Percentiles rank a stretch among this genome's conserved stretches.
phyloP scores from a whole-genome alignment of 2,888 invertebrate genomes.

The Drosophila paramelanica region DNA sequence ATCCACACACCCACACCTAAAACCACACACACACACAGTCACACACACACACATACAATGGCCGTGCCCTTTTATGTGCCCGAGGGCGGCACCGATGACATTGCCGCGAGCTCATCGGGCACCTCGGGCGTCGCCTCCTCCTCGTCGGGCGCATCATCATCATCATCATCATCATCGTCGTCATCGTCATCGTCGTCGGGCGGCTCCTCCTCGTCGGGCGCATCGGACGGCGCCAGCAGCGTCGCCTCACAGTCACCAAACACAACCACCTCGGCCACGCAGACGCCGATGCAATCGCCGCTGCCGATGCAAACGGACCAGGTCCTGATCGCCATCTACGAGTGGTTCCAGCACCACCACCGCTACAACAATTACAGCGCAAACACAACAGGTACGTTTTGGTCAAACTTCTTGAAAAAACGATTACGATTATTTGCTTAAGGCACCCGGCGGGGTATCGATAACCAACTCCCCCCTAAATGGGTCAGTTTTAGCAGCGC shows the following conservation, averaged over 20 bases:
- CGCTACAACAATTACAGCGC: conserved; percentile 71
- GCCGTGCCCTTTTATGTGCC: conserved; percentile 85
- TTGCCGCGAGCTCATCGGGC: conserved; percentile 73
- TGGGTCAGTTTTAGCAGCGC: conserved; percentile 47
- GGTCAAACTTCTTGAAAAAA: no score
- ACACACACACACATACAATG: conserved; percentile 70
- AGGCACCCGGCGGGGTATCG: no score
- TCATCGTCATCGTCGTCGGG: conserved; percentile 50
- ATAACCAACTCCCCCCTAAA: conserved; percentile 24
- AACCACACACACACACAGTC: conserved; percentile 16
- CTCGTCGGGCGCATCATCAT: conserved; percentile 39
- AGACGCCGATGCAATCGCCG: conserved; percentile 82
- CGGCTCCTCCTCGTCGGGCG: conserved; percentile 54
- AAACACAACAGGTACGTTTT: conserved; percentile 74
- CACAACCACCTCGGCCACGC: conserved; percentile 83
- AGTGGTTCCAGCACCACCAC: conserved; percentile 79
- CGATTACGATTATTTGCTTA: no score
- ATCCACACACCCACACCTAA: conserved; percentile 1
- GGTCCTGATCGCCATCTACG: conserved; percentile 84
- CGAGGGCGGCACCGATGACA: conserved; percentile 83
- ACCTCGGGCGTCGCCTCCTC: conserved; percentile 59
- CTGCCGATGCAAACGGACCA: conserved; percentile 80
- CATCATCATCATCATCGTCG: conserved; percentile 49
- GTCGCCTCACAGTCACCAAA: conserved; percentile 83
- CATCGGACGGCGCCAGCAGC: conserved; percentile 75